Conservation (phyloP, 2,888 invertebrate species). For the Drosophila helvetica region DNA sequence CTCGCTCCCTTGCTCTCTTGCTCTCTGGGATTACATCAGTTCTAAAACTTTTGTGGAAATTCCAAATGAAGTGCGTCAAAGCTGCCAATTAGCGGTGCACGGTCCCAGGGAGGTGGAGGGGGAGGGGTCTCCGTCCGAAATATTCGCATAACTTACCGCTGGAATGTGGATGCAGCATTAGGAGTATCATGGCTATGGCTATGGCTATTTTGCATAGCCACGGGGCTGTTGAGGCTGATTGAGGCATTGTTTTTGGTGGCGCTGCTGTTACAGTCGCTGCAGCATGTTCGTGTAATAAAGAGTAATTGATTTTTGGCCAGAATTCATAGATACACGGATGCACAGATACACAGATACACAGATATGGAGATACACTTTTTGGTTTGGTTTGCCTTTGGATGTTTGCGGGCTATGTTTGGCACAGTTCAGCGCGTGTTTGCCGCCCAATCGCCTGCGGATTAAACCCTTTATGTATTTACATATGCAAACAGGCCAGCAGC, state of each 20-base stretch:
- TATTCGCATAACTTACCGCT: slow-evolving; percentile 55
- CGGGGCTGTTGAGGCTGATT: slow-evolving; percentile 38
- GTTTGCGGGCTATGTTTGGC: slow-evolving; percentile 34
- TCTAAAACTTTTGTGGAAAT: slow-evolving; percentile 25
- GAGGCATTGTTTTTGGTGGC: slow-evolving; percentile 53
- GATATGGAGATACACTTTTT: slow-evolving; percentile 31
- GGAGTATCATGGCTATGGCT: slow-evolving; percentile 51
- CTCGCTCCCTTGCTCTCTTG: not conserved
- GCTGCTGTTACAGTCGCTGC: slow-evolving; percentile 23
- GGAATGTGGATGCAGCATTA: slow-evolving; percentile 55
- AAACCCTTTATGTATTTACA: slow-evolving; percentile 38
- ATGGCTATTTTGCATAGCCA: slow-evolving; percentile 59
- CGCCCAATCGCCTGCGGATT: slow-evolving; percentile 38
- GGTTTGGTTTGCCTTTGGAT: slow-evolving; percentile 16
- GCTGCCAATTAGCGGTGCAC: slow-evolving; percentile 15
- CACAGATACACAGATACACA: not conserved
- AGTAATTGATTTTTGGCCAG: slow-evolving; percentile 46
- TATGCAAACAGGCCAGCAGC: slow-evolving; percentile 34
- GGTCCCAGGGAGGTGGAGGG: not conserved
- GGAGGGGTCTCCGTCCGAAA: not conserved
- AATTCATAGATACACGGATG: slow-evolving; percentile 4
- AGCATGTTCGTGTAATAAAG: slow-evolving; percentile 41
- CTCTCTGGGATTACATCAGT: slow-evolving; percentile 10
- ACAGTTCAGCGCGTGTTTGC: slow-evolving; percentile 58
- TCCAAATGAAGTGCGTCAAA: slow-evolving; percentile 10